These are phyloP conservation scores for Ranitomeya imitator DNA, from an alignment of 2,113 vertebrate species.

Conservation along the genomic window DNA sequence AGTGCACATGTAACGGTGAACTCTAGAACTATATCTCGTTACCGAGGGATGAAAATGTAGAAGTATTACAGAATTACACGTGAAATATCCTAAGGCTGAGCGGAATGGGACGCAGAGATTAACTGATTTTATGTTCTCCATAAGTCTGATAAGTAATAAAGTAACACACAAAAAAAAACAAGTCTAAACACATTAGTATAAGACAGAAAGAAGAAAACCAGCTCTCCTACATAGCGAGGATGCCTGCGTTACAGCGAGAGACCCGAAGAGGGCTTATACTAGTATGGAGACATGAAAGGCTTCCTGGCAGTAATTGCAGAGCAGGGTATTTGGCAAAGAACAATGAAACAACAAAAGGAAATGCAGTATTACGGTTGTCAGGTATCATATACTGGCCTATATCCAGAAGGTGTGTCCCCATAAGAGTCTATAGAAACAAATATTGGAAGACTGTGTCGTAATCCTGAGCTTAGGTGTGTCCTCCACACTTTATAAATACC, in stretches of 20 bases:
- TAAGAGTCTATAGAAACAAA: conserved; percentile 36
- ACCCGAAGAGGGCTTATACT: neutral
- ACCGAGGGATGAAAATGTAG: no score
- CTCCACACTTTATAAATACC: conserved; percentile 69
- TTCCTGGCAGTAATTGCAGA: neutral
- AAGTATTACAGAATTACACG: neutral
- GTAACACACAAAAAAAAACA: neutral
- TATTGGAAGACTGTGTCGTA: conserved; percentile 63
- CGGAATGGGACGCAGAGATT: neutral
- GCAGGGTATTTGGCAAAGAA: neutral
- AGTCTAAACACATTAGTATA: neutral
- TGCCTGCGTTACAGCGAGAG: neutral
- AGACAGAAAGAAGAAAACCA: conserved; percentile 12
- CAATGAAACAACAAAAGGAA: conserved; percentile 40
- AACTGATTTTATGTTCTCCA: neutral
- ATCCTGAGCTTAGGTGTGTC: conserved; percentile 73
- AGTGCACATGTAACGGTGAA: no score
- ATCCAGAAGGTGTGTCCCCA: conserved; percentile 67
- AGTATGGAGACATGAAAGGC: neutral
- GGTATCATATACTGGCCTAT: conserved; percentile 54
- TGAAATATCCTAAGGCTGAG: neutral
- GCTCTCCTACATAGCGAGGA: conserved; percentile 17
- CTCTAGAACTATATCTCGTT: no score
- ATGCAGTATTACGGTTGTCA: conserved; percentile 26
- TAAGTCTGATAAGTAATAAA: neutral